A percentile compares a stretch with the other conserved stretches of the same genome.
phyloP scores from a whole-genome alignment of 2,113 vertebrate species.

The Caretta caretta region DNA sequence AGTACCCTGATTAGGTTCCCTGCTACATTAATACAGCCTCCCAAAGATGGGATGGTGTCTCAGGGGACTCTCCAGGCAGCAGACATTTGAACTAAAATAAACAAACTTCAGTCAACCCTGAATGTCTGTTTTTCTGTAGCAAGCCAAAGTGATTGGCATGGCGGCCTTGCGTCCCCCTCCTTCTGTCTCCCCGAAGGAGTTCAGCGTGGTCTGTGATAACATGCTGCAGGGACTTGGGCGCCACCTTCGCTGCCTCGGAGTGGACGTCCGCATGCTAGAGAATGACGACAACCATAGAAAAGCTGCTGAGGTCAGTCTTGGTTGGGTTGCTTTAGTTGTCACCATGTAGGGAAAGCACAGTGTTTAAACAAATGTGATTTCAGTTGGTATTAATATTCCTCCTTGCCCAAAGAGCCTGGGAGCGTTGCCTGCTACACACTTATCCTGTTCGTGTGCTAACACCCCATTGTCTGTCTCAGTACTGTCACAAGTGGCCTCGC shows the following conservation, averaged over 20 bases:
- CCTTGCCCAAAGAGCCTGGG: accelerated
- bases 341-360: accelerated
- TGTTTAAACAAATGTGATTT: background rate
- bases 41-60: background rate
- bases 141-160: background rate
- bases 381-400: background rate
- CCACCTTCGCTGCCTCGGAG: conserved; percentile 88
- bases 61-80: conserved; percentile 43
- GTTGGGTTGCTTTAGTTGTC: accelerated
- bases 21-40: conserved; percentile 23
- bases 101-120: conserved; percentile 15
- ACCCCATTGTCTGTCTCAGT: background rate
- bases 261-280: conserved; percentile 84
- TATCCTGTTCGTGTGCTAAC: background rate
- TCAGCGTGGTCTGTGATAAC: conserved; percentile 89
- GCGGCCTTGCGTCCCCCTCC: accelerated
- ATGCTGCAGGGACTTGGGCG: conserved; percentile 91
- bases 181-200: conserved; percentile 73
- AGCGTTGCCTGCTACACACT: accelerated
- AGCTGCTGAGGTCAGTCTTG: conserved; percentile 84
- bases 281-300: conserved; percentile 84
- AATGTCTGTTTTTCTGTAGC: conserved; percentile 16
- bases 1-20: conserved; percentile 26
- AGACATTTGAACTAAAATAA: conserved; percentile 46
- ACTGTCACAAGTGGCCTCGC: accelerated